phyloP scores from a whole-genome alignment of 2,797 vertebrate species.

The Pyrocephalus nanus region DNA sequence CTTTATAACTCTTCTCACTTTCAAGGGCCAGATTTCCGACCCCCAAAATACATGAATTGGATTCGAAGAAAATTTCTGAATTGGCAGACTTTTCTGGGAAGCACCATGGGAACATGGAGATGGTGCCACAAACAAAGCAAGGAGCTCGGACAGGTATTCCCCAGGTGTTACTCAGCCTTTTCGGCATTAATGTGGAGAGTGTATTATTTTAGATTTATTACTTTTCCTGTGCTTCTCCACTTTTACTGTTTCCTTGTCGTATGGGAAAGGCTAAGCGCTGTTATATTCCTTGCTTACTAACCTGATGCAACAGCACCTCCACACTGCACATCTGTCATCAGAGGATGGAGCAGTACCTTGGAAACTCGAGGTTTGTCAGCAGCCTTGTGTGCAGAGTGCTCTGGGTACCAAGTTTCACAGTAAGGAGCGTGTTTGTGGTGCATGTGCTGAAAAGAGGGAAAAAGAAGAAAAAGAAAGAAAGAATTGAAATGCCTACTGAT shows the following conservation, averaged over 20 bases:
- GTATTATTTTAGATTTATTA: not conserved
- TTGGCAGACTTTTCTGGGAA: not conserved
- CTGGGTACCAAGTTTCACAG: not conserved
- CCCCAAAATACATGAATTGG: not conserved
- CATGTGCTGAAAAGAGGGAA: not conserved
- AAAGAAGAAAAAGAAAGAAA: no score
- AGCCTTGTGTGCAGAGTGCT: not conserved
- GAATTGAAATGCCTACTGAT: not conserved
- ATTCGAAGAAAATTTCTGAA: not conserved
- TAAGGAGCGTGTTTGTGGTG: not conserved
- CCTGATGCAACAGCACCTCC: not conserved
- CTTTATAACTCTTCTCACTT: not conserved
- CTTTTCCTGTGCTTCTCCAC: not conserved
- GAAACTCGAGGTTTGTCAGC: not conserved
- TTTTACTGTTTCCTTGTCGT: not conserved
- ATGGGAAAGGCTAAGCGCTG: not conserved
- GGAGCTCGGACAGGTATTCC: not conserved
- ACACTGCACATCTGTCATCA: accelerated
- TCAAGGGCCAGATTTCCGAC: not conserved
- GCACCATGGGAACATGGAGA: not conserved
- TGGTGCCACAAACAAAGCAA: accelerated
- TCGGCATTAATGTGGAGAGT: not conserved
- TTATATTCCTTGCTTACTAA: not conserved
- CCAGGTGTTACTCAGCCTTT: not conserved
- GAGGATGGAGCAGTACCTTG: not conserved